Base-by-base conservation (phyloP, 2,113 vertebrate genomes). In the Barbus barbus region DNA sequence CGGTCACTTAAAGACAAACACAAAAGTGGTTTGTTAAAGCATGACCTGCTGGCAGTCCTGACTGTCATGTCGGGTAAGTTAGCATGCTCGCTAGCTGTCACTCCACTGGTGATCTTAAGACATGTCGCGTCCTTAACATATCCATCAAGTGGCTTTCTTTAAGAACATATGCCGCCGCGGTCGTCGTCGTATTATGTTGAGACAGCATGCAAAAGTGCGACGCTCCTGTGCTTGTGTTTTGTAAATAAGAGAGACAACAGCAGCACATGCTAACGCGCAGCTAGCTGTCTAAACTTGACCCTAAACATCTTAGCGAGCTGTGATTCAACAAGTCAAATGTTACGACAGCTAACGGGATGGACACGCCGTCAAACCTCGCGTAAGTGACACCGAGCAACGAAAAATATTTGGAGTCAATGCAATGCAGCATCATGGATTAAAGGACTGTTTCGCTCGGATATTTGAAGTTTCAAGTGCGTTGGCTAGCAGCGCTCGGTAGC, bases 401-500 rank as follows among this genome's bases (percentile, higher is more conserved):
- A 78, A 60, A 78, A 60, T 9, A 73, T 69, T 16, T 76, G 76
- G 51, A 85, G 48, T 75, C 6, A 13, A 33, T 11, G 13, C 6
- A 13, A 33, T 11, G 13, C 65, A 56, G 20, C 46, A 36, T 26
- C 22, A 87, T 88, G 81, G 87, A 85, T 56, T 88, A 69, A 83
- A 12, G 13, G 24, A 56, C 48, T 26, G 18, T 46, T 74, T 74
- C 26, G 11, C 13, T 72, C 13, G 26, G 87, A 67, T 22, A 71
- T 81, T 86, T 56, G 33, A 79, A 44, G 71, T 86, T 86, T 60
- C 79, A 48, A 6, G 75, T 38, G 26, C 51, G 26, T 77, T 78
- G 81, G 87, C 82, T 83, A 88, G 82, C 71, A 44, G 65, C 33
- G 76, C 83, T 81, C 83, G 81, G 76, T 85, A 86, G 71, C 71